Percentiles rank a stretch among this genome's conserved stretches.
phyloP scores from a whole-genome alignment of 2,797 vertebrate species.

The Sciaenops ocellatus region DNA sequence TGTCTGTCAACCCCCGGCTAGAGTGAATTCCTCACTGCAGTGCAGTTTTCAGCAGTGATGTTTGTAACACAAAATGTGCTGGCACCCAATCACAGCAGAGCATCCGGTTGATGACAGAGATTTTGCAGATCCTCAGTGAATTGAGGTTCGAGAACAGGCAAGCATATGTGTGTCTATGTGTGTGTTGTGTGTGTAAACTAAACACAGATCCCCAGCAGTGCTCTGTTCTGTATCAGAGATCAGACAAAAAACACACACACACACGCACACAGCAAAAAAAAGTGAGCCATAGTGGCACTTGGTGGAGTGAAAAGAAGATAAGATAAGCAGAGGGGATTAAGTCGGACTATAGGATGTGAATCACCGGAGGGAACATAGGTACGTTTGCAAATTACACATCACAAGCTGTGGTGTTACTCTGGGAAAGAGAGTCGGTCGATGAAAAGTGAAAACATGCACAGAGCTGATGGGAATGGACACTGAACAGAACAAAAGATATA shows the following conservation, averaged over 20 bases:
- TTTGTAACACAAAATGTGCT: conserved; percentile 54
- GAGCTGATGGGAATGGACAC: conserved; percentile 52
- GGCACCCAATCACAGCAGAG: conserved; percentile 55
- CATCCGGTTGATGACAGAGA: conserved; percentile 57
- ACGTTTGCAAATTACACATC: conserved; percentile 51
- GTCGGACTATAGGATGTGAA: conserved; percentile 22
- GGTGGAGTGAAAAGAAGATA: conserved; percentile 24
- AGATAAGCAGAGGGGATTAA: conserved; percentile 15
- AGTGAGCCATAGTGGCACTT: conserved; percentile 45
- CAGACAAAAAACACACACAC: conserved; percentile 33
- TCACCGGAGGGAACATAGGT: conserved; percentile 23
- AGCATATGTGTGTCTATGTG: conserved; percentile 14
- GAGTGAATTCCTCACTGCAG: conserved; percentile 2
- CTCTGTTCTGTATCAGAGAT: conserved; percentile 69
- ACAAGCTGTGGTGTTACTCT: conserved; percentile 33
- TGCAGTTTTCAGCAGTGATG: conserved; percentile 42
- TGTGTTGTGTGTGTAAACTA: conserved; percentile 36
- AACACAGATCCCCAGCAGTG: conserved; percentile 40
- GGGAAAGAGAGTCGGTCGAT: conserved; percentile 31
- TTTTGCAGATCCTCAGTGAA: conserved; percentile 51
- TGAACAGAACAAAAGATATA: conserved; percentile 51
- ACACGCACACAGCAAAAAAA: neutral
- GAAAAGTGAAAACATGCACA: conserved; percentile 36
- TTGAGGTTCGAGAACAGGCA: conserved; percentile 14
- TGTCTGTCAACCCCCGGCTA: conserved; percentile 19